Conservation (phyloP, 2,113 vertebrate species). For the Gymnogyps californianus region DNA sequence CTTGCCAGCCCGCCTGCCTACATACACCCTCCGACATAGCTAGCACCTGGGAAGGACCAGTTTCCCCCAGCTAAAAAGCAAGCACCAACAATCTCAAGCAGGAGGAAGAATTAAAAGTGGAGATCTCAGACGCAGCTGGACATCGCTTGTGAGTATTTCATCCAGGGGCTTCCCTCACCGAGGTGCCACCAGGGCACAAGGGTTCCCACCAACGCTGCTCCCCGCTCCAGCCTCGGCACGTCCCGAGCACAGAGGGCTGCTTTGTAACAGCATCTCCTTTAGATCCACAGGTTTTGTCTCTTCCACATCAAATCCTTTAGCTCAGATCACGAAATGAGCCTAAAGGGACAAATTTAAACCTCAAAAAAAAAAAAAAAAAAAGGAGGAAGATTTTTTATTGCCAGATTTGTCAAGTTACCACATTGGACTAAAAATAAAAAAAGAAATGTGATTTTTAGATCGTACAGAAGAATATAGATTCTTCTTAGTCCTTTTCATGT, state of each 20-base stretch:
- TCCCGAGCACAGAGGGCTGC: background rate
- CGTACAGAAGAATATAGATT: background rate
- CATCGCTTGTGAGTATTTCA: background rate
- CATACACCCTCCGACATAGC: background rate
- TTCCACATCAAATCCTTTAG: background rate
- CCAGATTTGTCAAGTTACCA: background rate
- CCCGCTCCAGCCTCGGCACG: fast-evolving
- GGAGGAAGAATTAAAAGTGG: background rate
- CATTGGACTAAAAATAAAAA: background rate
- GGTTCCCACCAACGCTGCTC: fast-evolving
- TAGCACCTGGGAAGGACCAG: background rate
- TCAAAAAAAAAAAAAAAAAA: background rate
- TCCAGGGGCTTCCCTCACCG: background rate
- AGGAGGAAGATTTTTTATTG: background rate
- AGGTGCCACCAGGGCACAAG: background rate
- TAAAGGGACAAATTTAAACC: background rate
- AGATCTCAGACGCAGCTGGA: background rate
- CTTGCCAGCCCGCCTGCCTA: background rate
- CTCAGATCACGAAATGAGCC: background rate
- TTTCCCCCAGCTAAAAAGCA: background rate
- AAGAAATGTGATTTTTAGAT: background rate
- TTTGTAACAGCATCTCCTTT: background rate
- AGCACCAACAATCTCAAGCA: background rate
- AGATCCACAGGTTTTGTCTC: background rate
- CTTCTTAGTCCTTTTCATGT: background rate